Base-by-base conservation (phyloP, 2,888 invertebrate species). In the Frankliniella fusca region DNA sequence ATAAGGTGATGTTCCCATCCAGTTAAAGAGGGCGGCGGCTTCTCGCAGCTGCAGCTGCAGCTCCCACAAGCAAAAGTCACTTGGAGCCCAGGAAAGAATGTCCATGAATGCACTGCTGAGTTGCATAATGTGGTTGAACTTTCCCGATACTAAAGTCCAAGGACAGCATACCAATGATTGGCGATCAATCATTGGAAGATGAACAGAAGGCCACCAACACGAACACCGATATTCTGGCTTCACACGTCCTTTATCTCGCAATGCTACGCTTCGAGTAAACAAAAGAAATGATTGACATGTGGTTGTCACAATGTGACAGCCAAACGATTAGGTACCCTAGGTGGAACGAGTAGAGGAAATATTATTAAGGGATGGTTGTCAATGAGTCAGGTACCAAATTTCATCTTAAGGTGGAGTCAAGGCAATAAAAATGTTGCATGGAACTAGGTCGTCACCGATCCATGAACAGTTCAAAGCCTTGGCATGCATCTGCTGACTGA, bases 231-330 rank as follows among this genome's bases (percentile, higher is more conserved):
- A 27, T 5, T 76, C 70, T 76, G 70, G 70, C 70, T 27, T 76
- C 70, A 12, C 70, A 76, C 70, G 27, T 76, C 70, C 70, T 76
- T 27, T 61, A 61, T 27, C 70, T 76, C 70, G 70, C 70, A 76
- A 76, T 27, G 70, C 70, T 76, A 76, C 70, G 70, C 70, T 76
- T 76, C 8, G 27, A 12, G 70, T 76, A 27, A 76, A 76, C 70
- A 76, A 76, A 76, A 76, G 70, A 76, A 76, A 76, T 76, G 27
- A 8, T 76, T 76, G 70, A 76, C 70, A 76, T 27, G 12, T 27
- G 70, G 27, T 27, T 76, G 70, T 27, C 70, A 76, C 27, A 27
- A 12, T 23, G 27, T 76, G 70, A 27, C 70, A 76, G 70, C 70
- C 70, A 76, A 76, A 76, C 38, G 38, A 38, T 38, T 38, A 38